Evolutionary conservation across 2,888 invertebrate species (phyloP), one percentile per base, ranked within the genome.

Genomic region (Liopterus haemorrhoidalis): DNA sequence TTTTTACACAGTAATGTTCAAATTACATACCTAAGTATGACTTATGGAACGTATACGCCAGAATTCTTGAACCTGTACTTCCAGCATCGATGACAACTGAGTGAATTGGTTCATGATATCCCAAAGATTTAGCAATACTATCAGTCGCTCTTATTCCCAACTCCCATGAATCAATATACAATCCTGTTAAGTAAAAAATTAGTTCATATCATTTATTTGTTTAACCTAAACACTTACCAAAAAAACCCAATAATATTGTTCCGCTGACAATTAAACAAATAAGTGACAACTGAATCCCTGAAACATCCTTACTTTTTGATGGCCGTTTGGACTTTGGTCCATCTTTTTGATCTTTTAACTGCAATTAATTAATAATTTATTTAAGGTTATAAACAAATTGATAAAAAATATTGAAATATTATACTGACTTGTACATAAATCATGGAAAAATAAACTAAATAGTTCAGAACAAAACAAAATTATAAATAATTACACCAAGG

Each of bases 31-130:
- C 78, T 67, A 82, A 73, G 58, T 81, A 78, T 14, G 87, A 83
- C 59, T 84, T 79, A 59, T 88, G 84, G 67, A 91, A 90, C 57
- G 82, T 82, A 63, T 86, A 90, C 4, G 86, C 87, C 49, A 88
- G 69, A 15, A 89, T 81, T 54, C 95, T 76, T 49, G 89, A 85
- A 2, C 94, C 95, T 1, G 94, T 94, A 45, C 92, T 93, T 2
- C 95, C 94, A 3, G 93, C 94, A 69, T 95, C 95, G 54, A 95
- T 85, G 55, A 95, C 82, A 16, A 92, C 85, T 0, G 89, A 91
- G 70, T 92, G 82, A 32, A 79, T 77, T 25, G 75, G 74, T 56
- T 78, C 76, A 58, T 79, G 75, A 59, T 87, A 78, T 28, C 85
- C 86, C 44, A 89, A 71, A 37, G 74, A 76, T 60, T 81, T 78